Percentiles rank a stretch among this genome's conserved stretches.
These are phyloP conservation scores for Calcarius lapponicus DNA, from an alignment of 2,797 vertebrate genomes.

Conservation along the genomic window DNA sequence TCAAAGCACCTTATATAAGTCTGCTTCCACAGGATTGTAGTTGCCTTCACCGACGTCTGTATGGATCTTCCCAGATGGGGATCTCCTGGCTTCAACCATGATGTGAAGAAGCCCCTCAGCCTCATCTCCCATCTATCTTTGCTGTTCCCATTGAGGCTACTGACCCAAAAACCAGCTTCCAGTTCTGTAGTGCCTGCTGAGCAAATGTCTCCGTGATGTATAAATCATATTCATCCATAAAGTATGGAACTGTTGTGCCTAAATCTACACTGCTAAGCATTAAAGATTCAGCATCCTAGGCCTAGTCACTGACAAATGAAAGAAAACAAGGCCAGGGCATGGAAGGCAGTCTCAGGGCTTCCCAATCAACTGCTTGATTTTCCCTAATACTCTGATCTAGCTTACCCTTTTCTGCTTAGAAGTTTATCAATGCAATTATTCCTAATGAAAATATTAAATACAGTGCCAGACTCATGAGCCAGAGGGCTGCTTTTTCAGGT, in stretches of 20 bases:
- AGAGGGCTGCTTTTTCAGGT: conserved; percentile 50
- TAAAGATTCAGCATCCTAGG: not conserved
- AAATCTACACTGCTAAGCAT: not conserved
- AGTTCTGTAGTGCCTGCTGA: not conserved
- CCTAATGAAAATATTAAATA: conserved; percentile 50
- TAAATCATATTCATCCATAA: not conserved
- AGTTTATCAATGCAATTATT: conserved; percentile 51
- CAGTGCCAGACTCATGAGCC: not conserved
- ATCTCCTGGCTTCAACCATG: not conserved
- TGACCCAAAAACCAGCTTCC: not conserved
- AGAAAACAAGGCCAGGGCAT: not conserved
- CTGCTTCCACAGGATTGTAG: not conserved
- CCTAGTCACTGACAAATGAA: not conserved
- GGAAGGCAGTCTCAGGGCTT: not conserved
- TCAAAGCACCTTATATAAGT: accelerated
- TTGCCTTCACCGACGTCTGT: not conserved
- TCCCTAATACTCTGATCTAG: not conserved
- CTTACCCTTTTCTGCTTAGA: conserved; percentile 11
- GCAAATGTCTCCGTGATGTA: not conserved
- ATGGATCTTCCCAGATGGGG: not conserved
- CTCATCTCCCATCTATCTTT: not conserved
- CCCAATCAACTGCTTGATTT: not conserved
- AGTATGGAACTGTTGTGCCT: not conserved
- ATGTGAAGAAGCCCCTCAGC: not conserved
- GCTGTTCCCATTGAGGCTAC: not conserved